Conservation (phyloP, 2,888 invertebrate species). For the Galerucella pusilla region DNA sequence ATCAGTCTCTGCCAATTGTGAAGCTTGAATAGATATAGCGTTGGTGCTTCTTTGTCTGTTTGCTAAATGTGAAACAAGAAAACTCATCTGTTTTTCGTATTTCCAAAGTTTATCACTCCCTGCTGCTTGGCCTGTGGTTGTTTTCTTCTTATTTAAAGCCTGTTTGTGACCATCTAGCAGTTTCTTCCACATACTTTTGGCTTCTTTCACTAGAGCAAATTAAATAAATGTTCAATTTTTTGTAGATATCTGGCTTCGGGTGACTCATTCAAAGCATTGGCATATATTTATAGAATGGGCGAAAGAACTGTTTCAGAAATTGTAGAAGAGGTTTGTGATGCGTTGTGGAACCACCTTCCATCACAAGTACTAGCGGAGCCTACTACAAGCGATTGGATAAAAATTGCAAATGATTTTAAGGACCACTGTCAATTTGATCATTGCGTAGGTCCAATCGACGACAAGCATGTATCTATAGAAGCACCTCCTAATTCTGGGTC, state of each 20-base stretch:
- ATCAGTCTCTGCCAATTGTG: constrained; percentile 14
- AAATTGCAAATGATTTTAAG: constrained; percentile 36
- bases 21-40: constrained; percentile 15
- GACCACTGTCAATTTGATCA: constrained; percentile 31
- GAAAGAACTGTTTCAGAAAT: constrained; percentile 26
- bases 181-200: constrained; percentile 15
- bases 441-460: constrained; percentile 26
- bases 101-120: constrained; percentile 21
- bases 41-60: constrained; percentile 29
- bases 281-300: no score
- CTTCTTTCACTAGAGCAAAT: constrained; percentile 33
- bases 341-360: constrained; percentile 25
- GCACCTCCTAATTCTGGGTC: constrained; percentile 30
- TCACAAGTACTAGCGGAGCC: constrained; percentile 31
- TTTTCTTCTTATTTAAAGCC: constrained; percentile 12
- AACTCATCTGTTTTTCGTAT: constrained; percentile 32
- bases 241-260: constrained; percentile 28
- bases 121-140: constrained; percentile 21
- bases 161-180: no score
- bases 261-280: constrained; percentile 25
- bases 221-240: background rate
- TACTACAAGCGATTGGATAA: constrained; percentile 39
- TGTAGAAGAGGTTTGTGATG: constrained; percentile 31
- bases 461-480: constrained; percentile 28
- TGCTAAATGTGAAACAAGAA: constrained; percentile 28